phyloP scores from a whole-genome alignment of 1,140 invertebrate genomes.

The Drosophila fuyamai region DNA sequence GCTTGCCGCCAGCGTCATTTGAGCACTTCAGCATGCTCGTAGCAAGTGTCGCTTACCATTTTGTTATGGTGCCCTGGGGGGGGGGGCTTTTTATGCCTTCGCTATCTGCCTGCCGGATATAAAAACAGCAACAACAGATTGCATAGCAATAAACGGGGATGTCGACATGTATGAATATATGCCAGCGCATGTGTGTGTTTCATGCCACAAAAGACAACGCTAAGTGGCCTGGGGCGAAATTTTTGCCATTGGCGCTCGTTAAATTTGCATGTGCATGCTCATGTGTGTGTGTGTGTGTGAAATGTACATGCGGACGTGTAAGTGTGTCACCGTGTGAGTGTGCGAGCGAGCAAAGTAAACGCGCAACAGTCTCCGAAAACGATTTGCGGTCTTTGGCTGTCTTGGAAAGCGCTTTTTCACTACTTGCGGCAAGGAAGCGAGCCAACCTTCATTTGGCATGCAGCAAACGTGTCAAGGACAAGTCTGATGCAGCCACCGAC shows the following conservation, averaged over 20 bases:
- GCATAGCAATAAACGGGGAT: slow-evolving; percentile 48
- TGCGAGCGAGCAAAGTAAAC: slow-evolving; percentile 55
- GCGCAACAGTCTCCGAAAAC: slow-evolving; percentile 67
- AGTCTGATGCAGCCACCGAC: slow-evolving; percentile 52
- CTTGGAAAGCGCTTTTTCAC: slow-evolving; percentile 31
- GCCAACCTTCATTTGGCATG: slow-evolving; percentile 71
- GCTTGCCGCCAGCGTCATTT: slow-evolving; percentile 13
- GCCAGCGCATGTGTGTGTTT: slow-evolving; percentile 6
- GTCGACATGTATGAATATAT: slow-evolving; percentile 36
- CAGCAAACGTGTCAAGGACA: slow-evolving; percentile 72
- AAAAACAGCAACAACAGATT: slow-evolving; percentile 70
- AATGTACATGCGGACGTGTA: not conserved
- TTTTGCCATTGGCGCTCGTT: slow-evolving; percentile 76
- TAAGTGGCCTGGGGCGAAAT: slow-evolving; percentile 74
- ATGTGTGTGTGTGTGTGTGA: not conserved
- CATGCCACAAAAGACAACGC: slow-evolving; percentile 69
- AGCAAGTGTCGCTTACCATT: slow-evolving; percentile 50
- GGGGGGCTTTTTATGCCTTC: slow-evolving; percentile 53
- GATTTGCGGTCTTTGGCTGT: slow-evolving; percentile 54
- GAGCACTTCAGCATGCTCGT: slow-evolving; percentile 31
- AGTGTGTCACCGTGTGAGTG: slow-evolving; percentile 18
- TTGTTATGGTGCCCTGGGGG: slow-evolving; percentile 27
- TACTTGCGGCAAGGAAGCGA: slow-evolving; percentile 32
- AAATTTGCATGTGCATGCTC: slow-evolving; percentile 73
- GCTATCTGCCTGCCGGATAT: slow-evolving; percentile 61